A percentile compares a stretch with the other conserved stretches of the same genome.
Evolutionary conservation across 2,113 vertebrate species (phyloP).

Genomic region (Lichenostomus cassidix): DNA sequence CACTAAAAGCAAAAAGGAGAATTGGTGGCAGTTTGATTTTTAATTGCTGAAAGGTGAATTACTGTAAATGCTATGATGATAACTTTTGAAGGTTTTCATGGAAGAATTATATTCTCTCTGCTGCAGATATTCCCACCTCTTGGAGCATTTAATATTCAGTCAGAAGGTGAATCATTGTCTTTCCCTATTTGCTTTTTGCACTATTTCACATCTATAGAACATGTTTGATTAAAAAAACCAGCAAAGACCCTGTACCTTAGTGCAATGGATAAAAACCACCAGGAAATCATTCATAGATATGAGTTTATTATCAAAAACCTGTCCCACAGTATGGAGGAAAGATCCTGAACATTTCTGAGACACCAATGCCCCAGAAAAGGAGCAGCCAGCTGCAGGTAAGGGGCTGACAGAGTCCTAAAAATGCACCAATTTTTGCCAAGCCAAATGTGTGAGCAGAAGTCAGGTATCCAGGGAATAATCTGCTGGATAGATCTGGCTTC

Average conservation of each 20-base stretch:
- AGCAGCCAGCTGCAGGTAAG: not conserved
- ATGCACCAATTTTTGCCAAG: not conserved
- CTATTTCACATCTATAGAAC: not conserved
- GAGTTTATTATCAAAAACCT: not conserved
- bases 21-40: not conserved
- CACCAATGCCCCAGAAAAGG: not conserved
- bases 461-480: not conserved
- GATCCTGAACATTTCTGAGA: not conserved
- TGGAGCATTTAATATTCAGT: not conserved
- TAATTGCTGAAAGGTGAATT: not conserved
- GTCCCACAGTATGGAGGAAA: not conserved
- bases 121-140: not conserved
- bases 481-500: not conserved
- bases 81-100: not conserved
- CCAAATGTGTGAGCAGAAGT: not conserved
- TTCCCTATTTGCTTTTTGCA: not conserved
- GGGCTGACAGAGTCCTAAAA: not conserved
- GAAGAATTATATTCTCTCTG: not conserved
- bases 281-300: not conserved
- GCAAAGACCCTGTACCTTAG: not conserved
- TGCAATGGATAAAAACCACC: not conserved
- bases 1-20: not conserved
- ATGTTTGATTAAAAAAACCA: not conserved
- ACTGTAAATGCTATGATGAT: fast-evolving
- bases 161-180: not conserved